Evolutionary conservation across 2,888 invertebrate genomes (phyloP).

Genomic region (Thysanoteuthis rhombus): DNA sequence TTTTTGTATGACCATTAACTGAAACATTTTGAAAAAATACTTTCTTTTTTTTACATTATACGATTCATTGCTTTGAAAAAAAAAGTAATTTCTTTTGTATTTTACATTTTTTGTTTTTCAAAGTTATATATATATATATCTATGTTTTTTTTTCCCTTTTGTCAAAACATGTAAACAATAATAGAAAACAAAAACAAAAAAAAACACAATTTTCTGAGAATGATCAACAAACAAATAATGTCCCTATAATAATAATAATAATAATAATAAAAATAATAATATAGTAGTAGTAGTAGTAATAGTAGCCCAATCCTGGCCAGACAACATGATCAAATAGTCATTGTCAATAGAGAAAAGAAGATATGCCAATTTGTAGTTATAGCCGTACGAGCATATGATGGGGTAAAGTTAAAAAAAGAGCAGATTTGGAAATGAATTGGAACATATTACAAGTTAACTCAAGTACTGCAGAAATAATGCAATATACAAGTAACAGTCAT

Average conservation of each 20-base stretch:
- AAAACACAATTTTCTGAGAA: background rate
- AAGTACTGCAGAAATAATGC: too few species aligned
- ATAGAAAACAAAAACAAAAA: background rate
- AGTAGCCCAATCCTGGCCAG: background rate
- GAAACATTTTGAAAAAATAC: background rate
- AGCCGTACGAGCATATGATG: background rate
- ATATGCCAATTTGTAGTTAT: background rate
- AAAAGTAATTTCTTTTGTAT: background rate
- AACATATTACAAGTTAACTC: too few species aligned
- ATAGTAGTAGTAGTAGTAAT: background rate
- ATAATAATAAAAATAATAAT: background rate
- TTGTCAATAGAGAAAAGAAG: background rate
- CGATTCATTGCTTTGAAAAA: background rate
- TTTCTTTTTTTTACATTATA: background rate
- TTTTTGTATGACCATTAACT: conserved; percentile 12
- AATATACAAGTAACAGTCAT: too few species aligned
- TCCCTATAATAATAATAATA: background rate
- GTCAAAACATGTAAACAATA: background rate
- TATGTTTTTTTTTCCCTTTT: background rate
- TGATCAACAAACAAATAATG: background rate
- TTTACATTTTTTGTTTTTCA: background rate
- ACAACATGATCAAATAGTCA: background rate
- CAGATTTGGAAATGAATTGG: background rate
- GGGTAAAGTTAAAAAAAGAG: background rate
- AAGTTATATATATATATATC: background rate